Evolutionary conservation across 2,888 invertebrate species (phyloP).

Genomic region (Diploptera punctata): DNA sequence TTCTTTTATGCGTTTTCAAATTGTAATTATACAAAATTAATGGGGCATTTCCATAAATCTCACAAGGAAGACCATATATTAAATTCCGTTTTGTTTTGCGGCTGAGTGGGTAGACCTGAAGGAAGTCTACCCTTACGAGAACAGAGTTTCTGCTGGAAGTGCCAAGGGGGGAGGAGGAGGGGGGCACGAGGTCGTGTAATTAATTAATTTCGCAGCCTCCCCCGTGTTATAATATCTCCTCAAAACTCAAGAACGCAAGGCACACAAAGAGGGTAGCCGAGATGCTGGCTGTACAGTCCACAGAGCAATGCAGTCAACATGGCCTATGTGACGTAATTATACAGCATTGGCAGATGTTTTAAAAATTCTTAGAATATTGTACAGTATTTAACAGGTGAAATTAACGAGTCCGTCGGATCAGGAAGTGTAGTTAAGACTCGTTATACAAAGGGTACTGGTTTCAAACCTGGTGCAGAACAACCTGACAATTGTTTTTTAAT

Average conservation of each 20-base stretch:
- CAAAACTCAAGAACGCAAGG: slow-evolving; percentile 36
- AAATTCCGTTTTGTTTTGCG: slow-evolving; percentile 20
- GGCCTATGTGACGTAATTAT: too few species aligned
- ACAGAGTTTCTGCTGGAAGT: slow-evolving; percentile 20
- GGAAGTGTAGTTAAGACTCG: too few species aligned
- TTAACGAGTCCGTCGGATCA: too few species aligned
- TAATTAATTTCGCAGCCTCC: slow-evolving; percentile 37
- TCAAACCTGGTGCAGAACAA: too few species aligned
- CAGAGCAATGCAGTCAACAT: background rate
- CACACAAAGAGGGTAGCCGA: slow-evolving; percentile 26
- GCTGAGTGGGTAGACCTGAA: slow-evolving; percentile 4
- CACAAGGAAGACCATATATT: slow-evolving; percentile 20
- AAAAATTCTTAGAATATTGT: too few species aligned
- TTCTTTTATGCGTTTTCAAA: background rate
- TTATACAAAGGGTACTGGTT: too few species aligned
- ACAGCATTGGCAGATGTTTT: too few species aligned
- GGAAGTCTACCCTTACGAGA: slow-evolving; percentile 12
- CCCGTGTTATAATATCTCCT: slow-evolving; percentile 39
- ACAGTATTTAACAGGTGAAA: too few species aligned
- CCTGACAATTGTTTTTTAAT: too few species aligned
- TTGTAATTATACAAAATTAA: background rate
- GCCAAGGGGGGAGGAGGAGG: slow-evolving; percentile 15
- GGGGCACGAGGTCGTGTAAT: slow-evolving; percentile 39
- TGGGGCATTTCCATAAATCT: background rate
- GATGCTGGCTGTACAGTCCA: slow-evolving; percentile 15